Base-by-base conservation (phyloP, 2,797 vertebrate species). In the Poecilia picta region DNA sequence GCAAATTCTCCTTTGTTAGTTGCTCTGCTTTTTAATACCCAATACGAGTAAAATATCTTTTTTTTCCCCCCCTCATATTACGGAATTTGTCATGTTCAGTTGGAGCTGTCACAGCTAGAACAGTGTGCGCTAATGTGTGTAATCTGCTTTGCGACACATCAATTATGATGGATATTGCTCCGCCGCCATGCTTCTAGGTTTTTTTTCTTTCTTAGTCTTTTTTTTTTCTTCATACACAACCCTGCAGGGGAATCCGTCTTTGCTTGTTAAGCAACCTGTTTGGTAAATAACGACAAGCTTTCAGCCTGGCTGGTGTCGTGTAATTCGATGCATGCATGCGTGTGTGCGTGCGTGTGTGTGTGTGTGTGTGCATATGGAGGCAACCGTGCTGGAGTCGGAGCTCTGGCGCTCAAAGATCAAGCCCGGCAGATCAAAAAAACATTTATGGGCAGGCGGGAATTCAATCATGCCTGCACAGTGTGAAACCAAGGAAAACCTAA, bases 91-190 rank as follows among this genome's bases (percentile, higher is more conserved):
- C 95, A 96, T 95, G 94, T 96, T 96, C 94, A 95, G 96, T 95
- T 95, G 93, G 90, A 95, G 95, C 95, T 96, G 96, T 96, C 96
- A 95, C 93, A 91, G 94, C 93, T 94, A 94, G 95, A 96, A 94
- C 95, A 94, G 95, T 94, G 95, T 95, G 94, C 94, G 89, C 93
- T 96, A 96, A 96, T 96, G 95, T 96, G 96, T 96, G 95, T 96
- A 96, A 96, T 96, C 96, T 96, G 96, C 95, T 96, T 95, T 95
- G 95, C 95, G 96, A 96, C 96, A 96, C 96, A 96, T 96, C 96
- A 96, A 95, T 96, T 96, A 96, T 96, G 95, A 96, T 95, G 95
- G 95, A 96, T 96, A 95, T 94, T 95, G 93, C 94, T 93, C 91
- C 82, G 68, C 91, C 76, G 89, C 92, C 90, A 93, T 92, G 90